These are phyloP conservation scores for Oscheius onirici DNA, from an alignment of 2,888 invertebrate genomes.

Conservation along the genomic window DNA sequence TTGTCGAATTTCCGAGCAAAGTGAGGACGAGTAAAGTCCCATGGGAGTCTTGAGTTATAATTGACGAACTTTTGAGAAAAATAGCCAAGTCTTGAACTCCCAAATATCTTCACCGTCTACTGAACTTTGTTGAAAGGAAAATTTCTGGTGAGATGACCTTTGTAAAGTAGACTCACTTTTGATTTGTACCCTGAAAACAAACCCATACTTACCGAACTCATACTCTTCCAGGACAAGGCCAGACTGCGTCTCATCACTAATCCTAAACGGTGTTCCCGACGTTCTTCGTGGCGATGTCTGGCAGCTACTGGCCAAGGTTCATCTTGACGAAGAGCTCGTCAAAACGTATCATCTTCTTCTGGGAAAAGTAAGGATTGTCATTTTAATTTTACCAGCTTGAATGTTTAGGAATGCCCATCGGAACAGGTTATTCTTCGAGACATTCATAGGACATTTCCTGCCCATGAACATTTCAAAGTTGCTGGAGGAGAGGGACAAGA, in stretches of 20 bases:
- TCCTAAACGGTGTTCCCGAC: slow-evolving; percentile 89
- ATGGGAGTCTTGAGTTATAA: not conserved
- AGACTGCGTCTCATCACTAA: slow-evolving; percentile 83
- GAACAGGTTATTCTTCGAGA: slow-evolving; percentile 95
- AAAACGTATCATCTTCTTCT: slow-evolving; percentile 91
- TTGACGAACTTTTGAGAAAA: not conserved
- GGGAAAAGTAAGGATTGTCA: slow-evolving; percentile 81
- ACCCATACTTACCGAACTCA: no score
- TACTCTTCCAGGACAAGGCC: slow-evolving; percentile 77
- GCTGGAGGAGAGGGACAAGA: slow-evolving; percentile 92
- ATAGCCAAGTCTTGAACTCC: no score
- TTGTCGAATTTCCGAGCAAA: not conserved
- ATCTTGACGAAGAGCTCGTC: slow-evolving; percentile 82
- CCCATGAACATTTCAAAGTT: slow-evolving; percentile 91
- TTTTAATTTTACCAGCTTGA: no score
- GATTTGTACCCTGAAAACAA: no score
- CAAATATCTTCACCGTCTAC: no score
- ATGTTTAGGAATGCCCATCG: slow-evolving; percentile 86
- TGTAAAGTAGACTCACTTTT: no score
- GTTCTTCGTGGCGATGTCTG: slow-evolving; percentile 95
- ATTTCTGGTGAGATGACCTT: no score
- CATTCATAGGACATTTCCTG: slow-evolving; percentile 97
- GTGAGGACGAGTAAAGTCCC: not conserved
- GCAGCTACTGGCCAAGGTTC: slow-evolving; percentile 87
- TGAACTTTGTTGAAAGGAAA: no score